Base-by-base conservation (phyloP, 2,888 invertebrate species). In the Brenthis hecate region DNA sequence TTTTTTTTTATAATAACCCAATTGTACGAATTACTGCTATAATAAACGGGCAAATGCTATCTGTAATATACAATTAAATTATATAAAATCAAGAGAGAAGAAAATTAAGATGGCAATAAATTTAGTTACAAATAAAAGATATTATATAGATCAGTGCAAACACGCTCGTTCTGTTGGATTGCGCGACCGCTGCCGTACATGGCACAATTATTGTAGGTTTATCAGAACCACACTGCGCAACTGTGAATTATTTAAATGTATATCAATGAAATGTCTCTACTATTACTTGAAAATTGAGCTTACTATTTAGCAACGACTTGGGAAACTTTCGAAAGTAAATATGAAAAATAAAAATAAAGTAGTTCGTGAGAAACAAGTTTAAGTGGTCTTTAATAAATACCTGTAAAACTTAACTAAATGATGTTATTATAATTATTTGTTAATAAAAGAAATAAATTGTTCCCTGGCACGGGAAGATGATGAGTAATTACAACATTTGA, bases 241-340 rank as follows among this genome's bases (percentile, higher is more conserved):
- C 60, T 54, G 14, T 57, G 74, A 67, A 72, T 74, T 74, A 74
- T 74, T 76, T 74, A 72, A 76, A 75, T 75, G 71, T 71, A 70
- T 73, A 74, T 75, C 74, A 75, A 75, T 72, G 73, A 69, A 71
- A 74, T 72, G 72, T 67, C 70, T 67, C 51, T 65, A 63, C 65
- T 70, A 72, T 69, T 72, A 71, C 71, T 68, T 67, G 70, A 70
- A 75, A 76, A 75, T 68, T 74, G 47, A 61, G 65, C 56, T 58
- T 28, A 65, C 65, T 69, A 63, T 76, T 74, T 67, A 72, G 70
- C 62, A 73, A 73, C 65, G 63, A 32, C 19, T 69, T 66, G 48
- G 43, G 68, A 62, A 63, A 70, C 50, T 47, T 28, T 51, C 13
- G 62, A 61, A 56, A 56, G 53, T 61, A 28, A 64, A 68, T 70